These are phyloP conservation scores for Drosophila leonis DNA, from an alignment of 2,888 invertebrate species.

Conservation along the genomic window DNA sequence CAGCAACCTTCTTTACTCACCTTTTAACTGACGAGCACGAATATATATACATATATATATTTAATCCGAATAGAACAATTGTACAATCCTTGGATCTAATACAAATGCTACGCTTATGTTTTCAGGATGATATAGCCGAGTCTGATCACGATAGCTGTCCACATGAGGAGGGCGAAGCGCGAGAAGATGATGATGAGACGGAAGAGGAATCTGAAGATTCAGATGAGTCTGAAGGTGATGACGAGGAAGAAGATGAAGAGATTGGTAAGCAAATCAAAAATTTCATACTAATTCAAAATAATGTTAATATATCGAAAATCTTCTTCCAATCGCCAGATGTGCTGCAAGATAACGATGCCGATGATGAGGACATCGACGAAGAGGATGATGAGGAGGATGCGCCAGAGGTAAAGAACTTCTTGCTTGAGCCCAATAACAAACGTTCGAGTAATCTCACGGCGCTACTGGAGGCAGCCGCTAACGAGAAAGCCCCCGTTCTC, in stretches of 20 bases:
- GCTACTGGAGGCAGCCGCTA: conserved; percentile 94
- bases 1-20: conserved; percentile 42
- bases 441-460: conserved; percentile 91
- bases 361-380: conserved; percentile 85
- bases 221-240: conserved; percentile 85
- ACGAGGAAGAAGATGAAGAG: conserved; percentile 85
- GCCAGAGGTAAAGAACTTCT: conserved; percentile 83
- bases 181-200: conserved; percentile 84
- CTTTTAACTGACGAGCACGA: conserved; percentile 43
- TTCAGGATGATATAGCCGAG: conserved; percentile 85
- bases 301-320: not conserved
- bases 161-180: conserved; percentile 83
- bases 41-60: conserved; percentile 10
- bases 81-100: conserved; percentile 1
- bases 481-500: conserved; percentile 85
- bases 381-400: conserved; percentile 85
- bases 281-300: not conserved
- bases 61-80: too few species aligned
- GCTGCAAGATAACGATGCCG: conserved; percentile 84
- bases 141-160: conserved; percentile 85
- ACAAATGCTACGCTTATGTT: conserved; percentile 19
- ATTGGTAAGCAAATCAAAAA: conserved; percentile 73
- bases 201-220: conserved; percentile 85
- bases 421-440: conserved; percentile 86
- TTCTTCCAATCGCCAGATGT: conserved; percentile 51